Conservation (phyloP, 2,888 invertebrate genomes). For the Lithophane semibrunnea region DNA sequence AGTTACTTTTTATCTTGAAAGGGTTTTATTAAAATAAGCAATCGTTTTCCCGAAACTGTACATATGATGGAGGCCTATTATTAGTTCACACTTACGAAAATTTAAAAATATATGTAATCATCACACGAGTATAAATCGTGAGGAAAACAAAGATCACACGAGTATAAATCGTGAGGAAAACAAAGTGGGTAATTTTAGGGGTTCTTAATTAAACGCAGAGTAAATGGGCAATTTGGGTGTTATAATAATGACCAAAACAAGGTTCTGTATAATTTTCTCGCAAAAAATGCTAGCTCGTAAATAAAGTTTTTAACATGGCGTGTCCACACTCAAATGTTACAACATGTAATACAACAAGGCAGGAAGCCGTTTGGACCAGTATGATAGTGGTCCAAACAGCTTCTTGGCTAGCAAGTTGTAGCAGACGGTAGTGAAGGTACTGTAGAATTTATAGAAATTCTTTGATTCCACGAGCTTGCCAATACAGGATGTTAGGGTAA, state of each 20-base stretch:
- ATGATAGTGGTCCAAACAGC: too few species aligned
- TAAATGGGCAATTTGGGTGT: slow-evolving; percentile 25
- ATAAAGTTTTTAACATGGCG: slow-evolving; percentile 15
- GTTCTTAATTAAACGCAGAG: background rate
- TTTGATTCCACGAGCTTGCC: background rate
- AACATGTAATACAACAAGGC: slow-evolving; percentile 17
- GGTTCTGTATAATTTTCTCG: slow-evolving; percentile 1
- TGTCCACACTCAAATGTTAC: background rate
- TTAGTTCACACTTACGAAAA: background rate
- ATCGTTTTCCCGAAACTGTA: background rate
- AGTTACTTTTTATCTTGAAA: slow-evolving; percentile 35
- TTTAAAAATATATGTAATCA: background rate
- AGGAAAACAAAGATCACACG: too few species aligned
- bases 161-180: too few species aligned
- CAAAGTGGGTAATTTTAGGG: background rate
- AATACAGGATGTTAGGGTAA: too few species aligned
- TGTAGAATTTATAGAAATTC: background rate
- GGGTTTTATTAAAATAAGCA: slow-evolving; percentile 19
- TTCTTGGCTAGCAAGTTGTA: background rate
- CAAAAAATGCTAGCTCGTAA: slow-evolving; percentile 8
- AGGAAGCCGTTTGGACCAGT: background rate
- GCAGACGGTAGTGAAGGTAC: too few species aligned
- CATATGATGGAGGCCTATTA: background rate
- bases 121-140: background rate
- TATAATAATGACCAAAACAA: slow-evolving; percentile 16